Evolutionary conservation across 1,140 invertebrate species (phyloP).

Genomic region (Drosophila murphyi): DNA sequence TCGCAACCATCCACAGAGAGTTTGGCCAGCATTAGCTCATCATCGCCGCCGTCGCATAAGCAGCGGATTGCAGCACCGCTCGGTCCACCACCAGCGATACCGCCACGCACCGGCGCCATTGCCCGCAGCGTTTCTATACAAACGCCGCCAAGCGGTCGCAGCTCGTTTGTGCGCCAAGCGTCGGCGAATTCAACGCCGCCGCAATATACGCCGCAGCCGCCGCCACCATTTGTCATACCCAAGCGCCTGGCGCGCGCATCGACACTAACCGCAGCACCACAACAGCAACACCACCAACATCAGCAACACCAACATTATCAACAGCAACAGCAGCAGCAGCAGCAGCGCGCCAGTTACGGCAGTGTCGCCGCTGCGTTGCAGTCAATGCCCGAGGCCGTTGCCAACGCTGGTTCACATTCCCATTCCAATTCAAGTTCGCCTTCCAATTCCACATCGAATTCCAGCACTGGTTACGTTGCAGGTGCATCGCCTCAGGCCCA

Average conservation of each 20-base stretch:
- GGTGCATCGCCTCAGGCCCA: slow-evolving; percentile 67
- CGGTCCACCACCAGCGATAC: slow-evolving; percentile 85
- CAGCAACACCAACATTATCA: slow-evolving; percentile 5
- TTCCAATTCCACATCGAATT: slow-evolving; percentile 12
- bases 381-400: slow-evolving; percentile 58
- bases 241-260: slow-evolving; percentile 84
- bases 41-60: slow-evolving; percentile 61
- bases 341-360: slow-evolving; percentile 73
- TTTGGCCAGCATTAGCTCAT: slow-evolving; percentile 70
- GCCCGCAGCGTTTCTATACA: slow-evolving; percentile 77
- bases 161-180: slow-evolving; percentile 70
- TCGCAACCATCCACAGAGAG: slow-evolving; percentile 74
- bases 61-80: slow-evolving; percentile 55
- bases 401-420: slow-evolving; percentile 42
- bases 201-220: slow-evolving; percentile 84
- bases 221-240: slow-evolving; percentile 87
- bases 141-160: slow-evolving; percentile 48
- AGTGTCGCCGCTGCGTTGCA: slow-evolving; percentile 69
- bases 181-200: slow-evolving; percentile 83
- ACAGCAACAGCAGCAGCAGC: slow-evolving; percentile 41
- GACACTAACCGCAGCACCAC: slow-evolving; percentile 50
- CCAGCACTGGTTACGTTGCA: slow-evolving; percentile 48
- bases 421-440: slow-evolving; percentile 42
- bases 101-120: slow-evolving; percentile 75
- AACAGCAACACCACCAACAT: slow-evolving; percentile 17